These are phyloP conservation scores for Acheta domesticus DNA, from an alignment of 2,888 invertebrate species.

Conservation along the genomic window DNA sequence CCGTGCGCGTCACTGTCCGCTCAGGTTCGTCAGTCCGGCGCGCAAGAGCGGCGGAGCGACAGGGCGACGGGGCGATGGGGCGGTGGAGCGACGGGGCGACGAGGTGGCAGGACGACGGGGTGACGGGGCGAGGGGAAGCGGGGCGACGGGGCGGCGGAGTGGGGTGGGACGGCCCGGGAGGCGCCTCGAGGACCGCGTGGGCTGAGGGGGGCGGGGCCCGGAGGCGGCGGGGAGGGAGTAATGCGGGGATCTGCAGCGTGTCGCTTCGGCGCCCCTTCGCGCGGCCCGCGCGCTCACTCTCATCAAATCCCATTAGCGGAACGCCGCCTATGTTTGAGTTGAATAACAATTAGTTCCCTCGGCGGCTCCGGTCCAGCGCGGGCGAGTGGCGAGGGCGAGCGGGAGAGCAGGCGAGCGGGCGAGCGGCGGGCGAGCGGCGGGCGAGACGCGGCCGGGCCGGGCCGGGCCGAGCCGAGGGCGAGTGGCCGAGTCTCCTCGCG, in stretches of 20 bases:
- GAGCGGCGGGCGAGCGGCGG: not conserved
- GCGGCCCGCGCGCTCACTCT: constrained; percentile 9
- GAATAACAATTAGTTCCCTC: constrained; percentile 18
- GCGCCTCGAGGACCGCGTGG: too few species aligned
- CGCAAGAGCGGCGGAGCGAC: not conserved
- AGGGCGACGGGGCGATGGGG: not conserved
- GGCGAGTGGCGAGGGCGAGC: not conserved
- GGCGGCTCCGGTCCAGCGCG: not conserved
- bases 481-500: too few species aligned
- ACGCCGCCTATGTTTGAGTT: constrained; percentile 18
- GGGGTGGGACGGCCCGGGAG: too few species aligned
- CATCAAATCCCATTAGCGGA: constrained; percentile 18
- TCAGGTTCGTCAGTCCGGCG: not conserved
- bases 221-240: not conserved
- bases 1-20: not conserved
- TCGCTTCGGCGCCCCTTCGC: not conserved
- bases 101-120: not conserved
- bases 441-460: not conserved
- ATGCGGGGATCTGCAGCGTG: constrained; percentile 10
- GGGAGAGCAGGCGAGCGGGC: not conserved
- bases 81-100: not conserved
- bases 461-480: not conserved
- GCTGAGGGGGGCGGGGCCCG: not conserved
- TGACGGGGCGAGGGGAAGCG: too few species aligned
- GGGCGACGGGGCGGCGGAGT: too few species aligned